These are phyloP conservation scores for Phylloscopus collybita DNA, from an alignment of 2,797 vertebrate genomes.

Conservation along the genomic window DNA sequence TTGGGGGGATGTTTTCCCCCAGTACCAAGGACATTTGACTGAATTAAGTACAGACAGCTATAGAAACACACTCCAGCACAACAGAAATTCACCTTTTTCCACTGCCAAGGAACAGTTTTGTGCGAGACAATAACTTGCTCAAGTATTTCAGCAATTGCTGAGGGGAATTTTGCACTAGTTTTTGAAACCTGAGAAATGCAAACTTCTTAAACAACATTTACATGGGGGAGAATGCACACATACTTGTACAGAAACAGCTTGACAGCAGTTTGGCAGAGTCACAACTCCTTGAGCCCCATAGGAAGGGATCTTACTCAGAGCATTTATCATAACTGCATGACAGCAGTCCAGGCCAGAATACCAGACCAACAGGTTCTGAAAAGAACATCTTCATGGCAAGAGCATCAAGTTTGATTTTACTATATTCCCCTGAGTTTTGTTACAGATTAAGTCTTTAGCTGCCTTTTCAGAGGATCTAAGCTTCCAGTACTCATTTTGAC, in stretches of 20 bases:
- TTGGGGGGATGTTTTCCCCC: not conserved
- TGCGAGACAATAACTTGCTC: not conserved
- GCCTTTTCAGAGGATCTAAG: not conserved
- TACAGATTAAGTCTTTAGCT: not conserved
- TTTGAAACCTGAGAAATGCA: not conserved
- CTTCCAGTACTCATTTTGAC: not conserved
- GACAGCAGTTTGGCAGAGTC: not conserved
- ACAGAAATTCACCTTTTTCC: not conserved
- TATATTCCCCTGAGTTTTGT: not conserved
- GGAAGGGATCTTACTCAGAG: not conserved
- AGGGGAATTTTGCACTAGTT: not conserved
- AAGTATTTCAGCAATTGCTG: not conserved
- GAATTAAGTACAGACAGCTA: not conserved
- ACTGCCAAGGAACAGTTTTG: not conserved
- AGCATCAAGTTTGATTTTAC: not conserved
- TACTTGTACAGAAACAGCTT: not conserved
- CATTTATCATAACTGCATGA: not conserved
- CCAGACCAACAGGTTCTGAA: not conserved
- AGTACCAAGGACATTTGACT: not conserved
- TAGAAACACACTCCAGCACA: not conserved
- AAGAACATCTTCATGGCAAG: not conserved
- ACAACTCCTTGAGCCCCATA: not conserved
- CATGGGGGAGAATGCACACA: not conserved
- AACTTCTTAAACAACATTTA: not conserved
- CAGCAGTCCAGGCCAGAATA: not conserved